Conservation (phyloP, 2,888 invertebrate species). For the Galerucella pusilla region DNA sequence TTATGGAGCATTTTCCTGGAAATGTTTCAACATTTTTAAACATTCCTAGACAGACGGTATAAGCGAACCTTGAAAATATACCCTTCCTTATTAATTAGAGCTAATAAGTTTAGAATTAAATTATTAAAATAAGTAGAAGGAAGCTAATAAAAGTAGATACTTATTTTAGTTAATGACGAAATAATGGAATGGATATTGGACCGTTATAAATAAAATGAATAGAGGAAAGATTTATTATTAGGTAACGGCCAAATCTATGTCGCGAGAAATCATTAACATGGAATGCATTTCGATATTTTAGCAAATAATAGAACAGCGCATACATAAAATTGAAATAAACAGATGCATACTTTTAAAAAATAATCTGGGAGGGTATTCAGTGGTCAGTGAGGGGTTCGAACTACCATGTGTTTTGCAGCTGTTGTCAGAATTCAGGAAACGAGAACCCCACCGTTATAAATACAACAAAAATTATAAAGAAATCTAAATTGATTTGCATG, state of each 20-base stretch:
- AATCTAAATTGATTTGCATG: conserved; percentile 62
- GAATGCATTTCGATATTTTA: conserved; percentile 24
- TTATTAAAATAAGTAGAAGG: not conserved
- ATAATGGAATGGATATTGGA: not conserved
- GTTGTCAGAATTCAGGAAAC: conserved; percentile 65
- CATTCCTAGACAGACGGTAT: too few species aligned
- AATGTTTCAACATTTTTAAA: too few species aligned
- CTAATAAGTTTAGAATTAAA: too few species aligned
- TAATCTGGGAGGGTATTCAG: conserved; percentile 51
- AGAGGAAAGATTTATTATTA: conserved; percentile 4
- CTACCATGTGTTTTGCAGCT: conserved; percentile 56
- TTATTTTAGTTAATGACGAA: not conserved
- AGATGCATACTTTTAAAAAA: conserved; percentile 62
- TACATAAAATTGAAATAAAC: conserved; percentile 51
- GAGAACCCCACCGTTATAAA: conserved; percentile 57
- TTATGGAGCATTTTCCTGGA: too few species aligned
- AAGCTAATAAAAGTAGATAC: not conserved
- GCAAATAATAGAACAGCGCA: conserved; percentile 28
- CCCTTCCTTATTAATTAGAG: too few species aligned
- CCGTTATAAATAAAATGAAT: not conserved
- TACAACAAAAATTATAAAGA: conserved; percentile 59
- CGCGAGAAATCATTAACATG: conserved; percentile 2
- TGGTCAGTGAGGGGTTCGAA: conserved; percentile 44
- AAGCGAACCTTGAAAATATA: too few species aligned
- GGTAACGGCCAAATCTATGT: conserved; percentile 7